Evolutionary conservation across 2,888 invertebrate species (phyloP), one percentile per base, ranked within the genome.

Genomic region (Dinocampus coccinellae): DNA sequence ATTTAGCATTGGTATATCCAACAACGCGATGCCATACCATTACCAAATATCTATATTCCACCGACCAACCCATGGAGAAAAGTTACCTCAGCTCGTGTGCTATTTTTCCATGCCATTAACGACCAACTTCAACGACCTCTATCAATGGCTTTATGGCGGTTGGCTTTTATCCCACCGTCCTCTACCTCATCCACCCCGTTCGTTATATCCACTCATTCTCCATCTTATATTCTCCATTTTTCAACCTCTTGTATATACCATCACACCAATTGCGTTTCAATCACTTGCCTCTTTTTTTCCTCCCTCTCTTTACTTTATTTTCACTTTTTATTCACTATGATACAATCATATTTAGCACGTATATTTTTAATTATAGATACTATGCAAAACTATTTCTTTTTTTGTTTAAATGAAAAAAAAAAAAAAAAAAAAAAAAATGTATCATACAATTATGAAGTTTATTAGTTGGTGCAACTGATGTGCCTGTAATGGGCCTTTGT

Each of bases 101-200:
- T 78, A 84, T 83, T 84, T 84, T 85, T 84, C 83, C 81, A 83
- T 84, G 78, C 83, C 82, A 84, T 84, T 84, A 83, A 84, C 81
- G 81, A 81, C 79, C 79, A 76, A 81, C 81, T 81, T 76, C 75
- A 83, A 83, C 81, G 83, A 83, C 81, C 80, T 78, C 81, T 82
- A 82, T 84, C 84, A 84, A 84, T 82, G 83, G 80, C 80, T 83
- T 83, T 80, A 82, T 82, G 78, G 78, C 80, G 75, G 79, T 81
- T 78, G 78, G 75, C 79, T 81, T 84, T 83, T 83, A 82, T 82
- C 83, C 76, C 68, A 76, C 70, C 69, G 20, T 20, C n/a, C n/a
- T n/a, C n/a, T n/a, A n/a, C n/a, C n/a, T n/a, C n/a, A n/a, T n/a
- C n/a, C n/a, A 53, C 34, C 47, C 24, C 57, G 55, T n/a, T 24